Evolutionary conservation across 2,113 vertebrate species (phyloP).

Genomic region (Hucho hucho): DNA sequence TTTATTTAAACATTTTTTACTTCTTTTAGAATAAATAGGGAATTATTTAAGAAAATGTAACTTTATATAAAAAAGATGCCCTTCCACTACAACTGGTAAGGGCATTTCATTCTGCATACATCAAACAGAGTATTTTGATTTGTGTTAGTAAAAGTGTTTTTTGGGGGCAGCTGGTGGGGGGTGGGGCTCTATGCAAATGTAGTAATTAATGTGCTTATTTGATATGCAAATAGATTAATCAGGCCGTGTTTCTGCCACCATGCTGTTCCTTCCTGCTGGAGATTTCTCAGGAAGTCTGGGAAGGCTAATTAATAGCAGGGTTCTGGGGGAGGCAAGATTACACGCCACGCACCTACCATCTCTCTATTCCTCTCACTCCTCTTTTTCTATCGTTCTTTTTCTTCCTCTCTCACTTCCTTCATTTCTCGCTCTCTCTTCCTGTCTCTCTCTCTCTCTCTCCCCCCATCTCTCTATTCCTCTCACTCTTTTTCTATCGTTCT

Average conservation of each 20-base stretch:
- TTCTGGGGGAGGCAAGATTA: background rate
- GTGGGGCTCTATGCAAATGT: background rate
- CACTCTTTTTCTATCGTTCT: background rate
- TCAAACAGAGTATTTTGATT: background rate
- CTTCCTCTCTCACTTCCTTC: background rate
- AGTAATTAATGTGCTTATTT: background rate
- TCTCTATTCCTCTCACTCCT: background rate
- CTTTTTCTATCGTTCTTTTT: background rate
- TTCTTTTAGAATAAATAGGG: too few species aligned
- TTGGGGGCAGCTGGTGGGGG: background rate
- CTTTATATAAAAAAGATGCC: too few species aligned
- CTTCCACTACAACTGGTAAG: too few species aligned
- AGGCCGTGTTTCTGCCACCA: background rate
- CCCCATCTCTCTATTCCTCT: background rate
- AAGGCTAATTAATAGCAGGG: background rate
- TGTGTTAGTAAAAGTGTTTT: background rate
- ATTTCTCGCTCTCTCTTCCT: background rate
- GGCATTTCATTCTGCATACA: background rate
- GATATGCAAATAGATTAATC: background rate
- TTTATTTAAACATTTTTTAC: too few species aligned
- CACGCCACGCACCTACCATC: background rate
- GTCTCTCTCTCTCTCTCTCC: background rate
- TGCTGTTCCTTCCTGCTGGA: background rate
- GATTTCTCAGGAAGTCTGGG: background rate
- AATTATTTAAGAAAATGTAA: too few species aligned